Base-by-base conservation (phyloP, 2,113 vertebrate genomes). In the Stigmatopora argus region DNA sequence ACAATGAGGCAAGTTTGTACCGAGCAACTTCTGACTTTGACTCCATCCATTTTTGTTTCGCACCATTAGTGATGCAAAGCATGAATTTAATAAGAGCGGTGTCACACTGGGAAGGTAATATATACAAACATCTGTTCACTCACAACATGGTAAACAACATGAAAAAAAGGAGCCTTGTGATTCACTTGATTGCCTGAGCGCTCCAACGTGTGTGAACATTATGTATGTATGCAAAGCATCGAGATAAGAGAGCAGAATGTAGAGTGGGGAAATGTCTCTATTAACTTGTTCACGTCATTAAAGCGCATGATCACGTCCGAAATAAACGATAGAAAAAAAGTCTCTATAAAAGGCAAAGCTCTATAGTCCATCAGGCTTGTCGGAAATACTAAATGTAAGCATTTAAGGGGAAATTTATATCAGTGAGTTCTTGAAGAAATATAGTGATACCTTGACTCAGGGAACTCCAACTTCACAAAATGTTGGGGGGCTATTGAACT, bases 71-170 rank as follows among this genome's bases (percentile, higher is more conserved):
- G 87, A 95, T 95, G 93, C 93, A 91, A 92, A 92, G 90, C 90
- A 92, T 87, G 91, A 92, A 92, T 96, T 95, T 94, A 93, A 95
- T 96, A 93, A 94, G 92, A 90, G 89, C 91, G 91, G 90, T 89
- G 92, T 93, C 92, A 93, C 91, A 92, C 87, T 82, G 90, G n/a
- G 87, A 88, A 93, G 90, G 92, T 92, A 93, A 97, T 97, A 94
- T 94, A 94, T 92, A 94, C 91, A 88, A 96, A 95, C 95, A 94
- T 94, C 93, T 97, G 94, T 93, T 96, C 93, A 90, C 92, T 93
- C 91, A 89, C 91, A 90, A 92, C 91, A 93, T 90, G 89, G 91
- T 88, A 94, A 94, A 93, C 89, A 93, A 93, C 91, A 91, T 91
- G 81, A 58, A 90, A 92, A 86, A 89, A 92, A 74, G 68, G 66